These are phyloP conservation scores for Asteroscopus sphinx DNA, from an alignment of 2,888 invertebrate genomes.

Conservation along the genomic window DNA sequence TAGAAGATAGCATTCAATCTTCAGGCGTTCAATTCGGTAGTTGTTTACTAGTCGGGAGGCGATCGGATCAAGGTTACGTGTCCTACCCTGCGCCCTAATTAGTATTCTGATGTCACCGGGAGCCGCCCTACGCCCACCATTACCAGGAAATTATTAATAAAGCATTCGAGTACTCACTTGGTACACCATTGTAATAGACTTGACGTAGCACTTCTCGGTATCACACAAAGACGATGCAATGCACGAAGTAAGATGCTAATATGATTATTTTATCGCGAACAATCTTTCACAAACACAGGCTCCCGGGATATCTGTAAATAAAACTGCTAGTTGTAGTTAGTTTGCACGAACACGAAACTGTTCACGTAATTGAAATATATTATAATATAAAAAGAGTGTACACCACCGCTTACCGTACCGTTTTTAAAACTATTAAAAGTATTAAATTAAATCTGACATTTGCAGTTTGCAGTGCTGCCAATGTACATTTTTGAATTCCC, in stretches of 20 bases:
- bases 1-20: background rate
- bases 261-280: conserved; percentile 5
- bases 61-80: conserved; percentile 35
- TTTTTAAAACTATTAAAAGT: no score
- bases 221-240: conserved; percentile 17
- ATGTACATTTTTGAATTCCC: no score
- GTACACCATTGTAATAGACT: conserved; percentile 61
- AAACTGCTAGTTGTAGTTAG: conserved; percentile 10
- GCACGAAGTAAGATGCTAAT: conserved; percentile 12
- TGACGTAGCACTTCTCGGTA: conserved; percentile 38
- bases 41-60: conserved; percentile 18
- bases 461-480: no score
- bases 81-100: conserved; percentile 50
- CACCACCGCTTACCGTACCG: no score
- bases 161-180: conserved; percentile 62
- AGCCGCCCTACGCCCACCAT: conserved; percentile 54
- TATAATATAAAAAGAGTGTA: no score
- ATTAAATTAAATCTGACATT: no score
- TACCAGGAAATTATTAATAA: conserved; percentile 17
- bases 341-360: background rate
- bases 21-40: background rate
- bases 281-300: conserved; percentile 22
- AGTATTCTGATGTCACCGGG: conserved; percentile 61
- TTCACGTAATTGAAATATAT: no score
- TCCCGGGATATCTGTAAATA: conserved; percentile 39